Base-by-base conservation (phyloP, 2,888 invertebrate species). In the Brenthis ino region DNA sequence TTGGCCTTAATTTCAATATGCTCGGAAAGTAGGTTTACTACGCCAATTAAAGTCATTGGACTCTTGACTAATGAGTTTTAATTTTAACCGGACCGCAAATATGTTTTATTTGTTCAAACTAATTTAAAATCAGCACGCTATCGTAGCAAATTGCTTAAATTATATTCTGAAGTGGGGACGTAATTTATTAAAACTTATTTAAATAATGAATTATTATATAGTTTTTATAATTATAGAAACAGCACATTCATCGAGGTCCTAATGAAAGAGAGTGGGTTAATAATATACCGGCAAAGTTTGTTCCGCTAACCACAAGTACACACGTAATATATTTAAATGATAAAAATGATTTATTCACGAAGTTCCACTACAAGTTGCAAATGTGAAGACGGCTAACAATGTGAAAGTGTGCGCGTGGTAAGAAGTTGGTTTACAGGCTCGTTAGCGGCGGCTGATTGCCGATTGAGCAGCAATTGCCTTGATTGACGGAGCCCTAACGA, bases 391-490 rank as follows among this genome's bases (percentile, higher is more conserved):
- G 75, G 75, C 76, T 78, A 77, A 79, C 80, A 82, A 78, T 80
- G 79, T 79, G 79, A 80, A 80, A 82, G 82, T 82, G 81, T 81
- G 79, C 80, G 79, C 81, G 70, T 69, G 75, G 79, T 83, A 87
- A 88, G 89, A 87, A 90, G 88, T 90, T 88, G 86, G 85, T 85
- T 85, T 85, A 82, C 84, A 81, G 86, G 80, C 85, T 91, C 91
- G 91, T 91, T 91, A 91, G 85, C 81, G 83, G 82, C 77, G 82
- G 85, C 86, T 93, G 93, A 93, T 93, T 93, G 93, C 90, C 93
- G 92, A 93, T 93, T 93, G 93, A 93, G 88, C 89, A 89, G 88
- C 93, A 91, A 93, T 93, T 92, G 93, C 86, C 90, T 88, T 92
- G 93, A 93, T 93, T 93, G 93, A 93, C 91, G 90, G 86, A 84